Base-by-base conservation (phyloP, 2,797 vertebrate genomes). In the Microctenopoma lineatum region DNA sequence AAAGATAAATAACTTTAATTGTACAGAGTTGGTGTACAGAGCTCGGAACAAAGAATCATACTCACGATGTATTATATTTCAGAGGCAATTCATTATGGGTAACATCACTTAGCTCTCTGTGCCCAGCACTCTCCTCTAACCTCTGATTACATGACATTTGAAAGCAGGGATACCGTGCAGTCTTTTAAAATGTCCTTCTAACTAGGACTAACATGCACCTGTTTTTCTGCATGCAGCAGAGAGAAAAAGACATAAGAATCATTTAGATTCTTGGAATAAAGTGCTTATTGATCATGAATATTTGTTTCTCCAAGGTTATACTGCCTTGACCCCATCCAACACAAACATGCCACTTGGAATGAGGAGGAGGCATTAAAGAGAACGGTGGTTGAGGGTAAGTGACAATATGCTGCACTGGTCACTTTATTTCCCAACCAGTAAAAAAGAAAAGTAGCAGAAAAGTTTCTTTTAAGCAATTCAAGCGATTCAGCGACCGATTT, bases 1-100 rank as follows among this genome's bases (percentile, higher is more conserved):
- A 86, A 86, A 94, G 94, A 94, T 94, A 94, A 94, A 95, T 94
- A 95, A 95, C 93, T 95, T 92, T 94, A 93, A 92, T 94, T 92
- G 93, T 91, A 84, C 81, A 73, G 91, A 93, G 92, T 92, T 90
- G 88, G 90, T 90, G 87, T 92, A 90, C 88, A 84, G 85, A 84
- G 91, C 85, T 79, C 75, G 73, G 84, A 88, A 91, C 84, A 90
- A 91, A 93, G 91, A 90, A 91, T 91, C 84, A 87, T 85, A 88
- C 83, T 88, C 83, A 84, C 83, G 73, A 87, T 89, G 85, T 87
- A 87, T 92, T 89, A 90, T 88, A 91, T 92, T 91, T 91, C 88
- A 90, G 75, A 85, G 77, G 85, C 89, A 91, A 93, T 94, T 93
- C 83, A 90, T 91, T 90, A 91, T 91, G 85, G 82, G 75, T 78